These are phyloP conservation scores for Cladopsammia gracilis DNA, from an alignment of 64 coral and sea anemone species.

Conservation along the genomic window DNA sequence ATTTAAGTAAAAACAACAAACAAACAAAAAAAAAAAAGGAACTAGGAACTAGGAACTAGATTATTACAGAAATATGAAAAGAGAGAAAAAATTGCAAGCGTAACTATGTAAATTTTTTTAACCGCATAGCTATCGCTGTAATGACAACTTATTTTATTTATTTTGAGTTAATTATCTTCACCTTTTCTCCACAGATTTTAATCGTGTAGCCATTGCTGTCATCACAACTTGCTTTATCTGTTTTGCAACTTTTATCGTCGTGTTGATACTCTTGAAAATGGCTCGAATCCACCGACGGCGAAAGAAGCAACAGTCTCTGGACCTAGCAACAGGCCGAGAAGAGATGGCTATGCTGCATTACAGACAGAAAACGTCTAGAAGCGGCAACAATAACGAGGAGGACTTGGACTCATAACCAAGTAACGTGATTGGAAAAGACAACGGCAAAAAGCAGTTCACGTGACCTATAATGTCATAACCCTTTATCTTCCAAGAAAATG, in stretches of 20 bases:
- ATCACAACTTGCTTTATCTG: conserved; percentile 54
- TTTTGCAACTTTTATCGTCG: conserved; percentile 38
- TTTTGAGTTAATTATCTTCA: not conserved
- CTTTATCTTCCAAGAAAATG: not conserved
- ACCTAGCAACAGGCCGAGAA: not conserved
- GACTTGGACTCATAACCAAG: not conserved
- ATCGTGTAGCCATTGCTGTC: not conserved
- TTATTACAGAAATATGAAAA: no score
- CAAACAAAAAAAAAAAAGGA: no score
- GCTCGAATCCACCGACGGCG: not conserved
- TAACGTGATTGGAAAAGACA: no score
- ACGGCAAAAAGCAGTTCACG: no score
- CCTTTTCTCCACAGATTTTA: conserved; percentile 1
- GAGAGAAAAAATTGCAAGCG: no score
- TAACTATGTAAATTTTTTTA: no score
- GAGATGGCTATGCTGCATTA: conserved; percentile 43
- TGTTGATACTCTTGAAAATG: conserved; percentile 36
- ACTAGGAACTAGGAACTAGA: no score
- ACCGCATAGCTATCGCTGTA: not conserved
- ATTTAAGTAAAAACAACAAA: no score
- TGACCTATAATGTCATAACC: not conserved
- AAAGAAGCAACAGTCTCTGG: conserved; percentile 7
- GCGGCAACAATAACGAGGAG: conserved; percentile 24
- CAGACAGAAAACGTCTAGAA: conserved; percentile 18
- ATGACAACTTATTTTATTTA: not conserved